These are phyloP conservation scores for Digitonthophagus gazella DNA, from an alignment of 2,888 invertebrate species.

Conservation along the genomic window DNA sequence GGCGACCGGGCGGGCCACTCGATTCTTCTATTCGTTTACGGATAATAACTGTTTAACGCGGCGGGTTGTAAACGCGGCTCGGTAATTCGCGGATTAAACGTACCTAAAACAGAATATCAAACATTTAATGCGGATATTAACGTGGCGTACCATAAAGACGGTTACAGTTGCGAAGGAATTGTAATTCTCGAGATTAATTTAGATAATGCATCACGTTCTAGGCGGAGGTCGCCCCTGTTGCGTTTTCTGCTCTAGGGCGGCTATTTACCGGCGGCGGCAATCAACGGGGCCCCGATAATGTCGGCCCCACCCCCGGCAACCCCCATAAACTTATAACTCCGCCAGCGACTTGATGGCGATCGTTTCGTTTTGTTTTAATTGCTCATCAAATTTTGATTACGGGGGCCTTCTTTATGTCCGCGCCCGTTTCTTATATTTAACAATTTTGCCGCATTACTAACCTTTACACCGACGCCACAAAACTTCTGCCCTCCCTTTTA, in stretches of 20 bases:
- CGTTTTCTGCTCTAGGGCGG: conserved; percentile 19
- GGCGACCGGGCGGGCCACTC: neutral
- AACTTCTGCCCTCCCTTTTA: neutral
- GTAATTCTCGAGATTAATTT: conserved; percentile 48
- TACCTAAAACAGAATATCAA: conserved; percentile 43
- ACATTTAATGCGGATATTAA: conserved; percentile 44
- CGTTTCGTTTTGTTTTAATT: conserved; percentile 53
- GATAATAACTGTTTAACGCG: conserved; percentile 26
- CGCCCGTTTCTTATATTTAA: conserved; percentile 36
- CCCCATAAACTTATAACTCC: conserved; percentile 47
- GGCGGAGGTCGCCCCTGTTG: conserved; percentile 13
- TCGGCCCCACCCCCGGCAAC: conserved; percentile 20
- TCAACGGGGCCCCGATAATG: conserved; percentile 27
- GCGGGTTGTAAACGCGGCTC: conserved; percentile 36
- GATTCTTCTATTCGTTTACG: neutral
- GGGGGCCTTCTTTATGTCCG: conserved; percentile 47
- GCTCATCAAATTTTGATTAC: conserved; percentile 53
- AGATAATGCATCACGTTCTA: conserved; percentile 40
- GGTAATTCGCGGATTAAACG: conserved; percentile 38
- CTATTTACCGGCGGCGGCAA: conserved; percentile 26
- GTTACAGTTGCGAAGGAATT: conserved; percentile 39
- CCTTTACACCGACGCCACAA: conserved; percentile 19
- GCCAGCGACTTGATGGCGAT: conserved; percentile 49
- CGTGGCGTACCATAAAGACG: conserved; percentile 42
- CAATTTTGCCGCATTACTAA: conserved; percentile 25